Base-by-base conservation (phyloP, 1,140 invertebrate species). In the Hirudo medicinalis region DNA sequence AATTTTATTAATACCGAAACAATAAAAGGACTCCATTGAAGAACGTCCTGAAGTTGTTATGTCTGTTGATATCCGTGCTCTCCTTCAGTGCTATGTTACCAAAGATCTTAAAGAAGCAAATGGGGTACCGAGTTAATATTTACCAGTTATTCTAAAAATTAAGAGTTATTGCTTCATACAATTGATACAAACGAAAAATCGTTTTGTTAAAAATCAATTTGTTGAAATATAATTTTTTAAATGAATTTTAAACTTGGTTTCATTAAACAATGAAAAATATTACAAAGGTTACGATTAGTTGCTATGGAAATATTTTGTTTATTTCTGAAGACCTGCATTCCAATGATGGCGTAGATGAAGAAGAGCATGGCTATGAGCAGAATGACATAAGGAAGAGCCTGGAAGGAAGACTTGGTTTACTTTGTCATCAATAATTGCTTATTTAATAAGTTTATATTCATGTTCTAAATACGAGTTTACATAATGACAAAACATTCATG, bases 321-420 rank as follows among this genome's bases (percentile, higher is more conserved):
- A 63, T 6, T 32, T 15, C 11, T 11, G 5, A 63, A 84, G 87
- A 95, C 95, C 90, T 99, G 97, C 97, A 99, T 99, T 79, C 97
- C 97, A 79, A 99, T 98, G 81, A 99, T 99, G 78, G 97, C 96
- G 80, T 97, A 99, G 84, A 99, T 99, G 87, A 99, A 99, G 86
- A 99, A 99, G 79, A 99, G 86, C 95, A 99, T 99, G 72, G 94
- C 94, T 81, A 99, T 99, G 78, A 99, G 89, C 80, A 99, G 88
- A 87, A 97, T 99, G 82, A 99, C 97, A 85, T 99, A 99, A 78
- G 97, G 97, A 85, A 99, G 87, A 80, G 96, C 96, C 88, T 90
- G 81, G 82, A 99, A 6, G 13, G 29, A 63, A 63, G 2, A 63
- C 8, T 60, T 22, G 11, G 4, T 32, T 25, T 25, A 63, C 11